Evolutionary conservation across 2,797 vertebrate genomes (phyloP), one percentile per base, ranked within the genome.

Genomic region (Notolabrus celidotus): DNA sequence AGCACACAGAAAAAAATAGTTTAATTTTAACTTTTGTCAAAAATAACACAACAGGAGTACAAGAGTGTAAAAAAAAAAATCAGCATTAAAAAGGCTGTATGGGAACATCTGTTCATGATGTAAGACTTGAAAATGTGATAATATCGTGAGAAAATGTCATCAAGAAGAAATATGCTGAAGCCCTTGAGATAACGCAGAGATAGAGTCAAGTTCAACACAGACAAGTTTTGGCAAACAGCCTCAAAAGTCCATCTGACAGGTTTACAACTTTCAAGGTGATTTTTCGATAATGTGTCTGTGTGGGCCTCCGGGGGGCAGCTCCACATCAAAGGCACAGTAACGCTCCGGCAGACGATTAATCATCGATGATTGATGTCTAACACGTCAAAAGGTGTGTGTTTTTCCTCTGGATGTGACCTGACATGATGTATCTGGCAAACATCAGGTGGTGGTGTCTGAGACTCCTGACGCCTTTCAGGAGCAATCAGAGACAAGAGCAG

Each of bases 231-330:
- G 77, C 86, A 85, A 61, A 73, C 53, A 53, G 2, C 46, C 59
- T 19, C 29, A 62, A 85, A 58, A 65, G 34, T 61, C 67, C 60
- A 43, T 19, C 78, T 57, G 75, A 86, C 88, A 84, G 71, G 33
- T 86, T 84, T 71, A 88, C 77, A 85, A 56, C 79, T 58, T 88
- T 74, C 52, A 82, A 75, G 77, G 80, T 68, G 82, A 76, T 81
- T 79, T 81, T 80, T 50, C 74, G 67, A 80, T 83, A 25, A 80
- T 72, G 12, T 47, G 75, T 81, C 72, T 79, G 56, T 59, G 76
- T 67, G 85, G 51, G 70, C 85, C 83, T 79, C 42, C 19, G 10
- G 78, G n/a, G 80, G 66, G 12, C 70, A 52, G 27, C 54, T 34
- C 11, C 73, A 77, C 83, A 85, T 91, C 80, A 90, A 90, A 90